Conservation (phyloP, 2,888 invertebrate species). For the Meteorus cinctellus region DNA sequence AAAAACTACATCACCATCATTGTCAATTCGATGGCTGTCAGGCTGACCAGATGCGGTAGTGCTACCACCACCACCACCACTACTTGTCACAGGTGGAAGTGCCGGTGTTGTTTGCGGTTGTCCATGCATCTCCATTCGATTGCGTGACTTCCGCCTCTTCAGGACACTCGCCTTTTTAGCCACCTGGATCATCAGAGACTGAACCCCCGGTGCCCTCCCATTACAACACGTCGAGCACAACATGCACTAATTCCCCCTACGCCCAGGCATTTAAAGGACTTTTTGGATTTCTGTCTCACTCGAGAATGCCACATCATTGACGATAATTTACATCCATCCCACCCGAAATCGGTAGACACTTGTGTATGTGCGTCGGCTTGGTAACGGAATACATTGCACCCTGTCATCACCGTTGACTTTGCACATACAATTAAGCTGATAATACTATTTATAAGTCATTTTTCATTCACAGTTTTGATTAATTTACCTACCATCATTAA, state of each 20-base stretch:
- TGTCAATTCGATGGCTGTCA: constrained; percentile 73
- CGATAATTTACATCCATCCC: not conserved
- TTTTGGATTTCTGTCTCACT: not conserved
- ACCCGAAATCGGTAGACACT: constrained; percentile 2
- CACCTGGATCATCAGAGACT: constrained; percentile 83
- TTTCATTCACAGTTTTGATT: too few species aligned
- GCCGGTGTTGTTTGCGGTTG: constrained; percentile 55
- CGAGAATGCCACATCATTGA: not conserved
- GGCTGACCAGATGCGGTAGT: constrained; percentile 55
- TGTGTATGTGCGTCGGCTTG: not conserved
- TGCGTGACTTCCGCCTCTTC: constrained; percentile 81
- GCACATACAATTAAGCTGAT: not conserved
- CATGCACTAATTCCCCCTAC: constrained; percentile 67
- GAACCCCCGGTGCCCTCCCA: constrained; percentile 75
- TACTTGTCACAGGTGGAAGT: constrained; percentile 58
- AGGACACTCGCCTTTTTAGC: constrained; percentile 84
- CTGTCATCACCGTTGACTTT: not conserved
- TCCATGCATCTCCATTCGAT: constrained; percentile 77
- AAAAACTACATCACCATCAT: constrained; percentile 79
- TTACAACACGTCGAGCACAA: constrained; percentile 68
- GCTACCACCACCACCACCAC: constrained; percentile 51
- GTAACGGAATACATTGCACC: constrained; percentile 19
- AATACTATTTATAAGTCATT: not conserved
- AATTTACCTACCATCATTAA: too few species aligned
- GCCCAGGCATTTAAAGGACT: constrained; percentile 38